Conservation (phyloP, 1,140 invertebrate genomes). For the Drosophila prosaltans region DNA sequence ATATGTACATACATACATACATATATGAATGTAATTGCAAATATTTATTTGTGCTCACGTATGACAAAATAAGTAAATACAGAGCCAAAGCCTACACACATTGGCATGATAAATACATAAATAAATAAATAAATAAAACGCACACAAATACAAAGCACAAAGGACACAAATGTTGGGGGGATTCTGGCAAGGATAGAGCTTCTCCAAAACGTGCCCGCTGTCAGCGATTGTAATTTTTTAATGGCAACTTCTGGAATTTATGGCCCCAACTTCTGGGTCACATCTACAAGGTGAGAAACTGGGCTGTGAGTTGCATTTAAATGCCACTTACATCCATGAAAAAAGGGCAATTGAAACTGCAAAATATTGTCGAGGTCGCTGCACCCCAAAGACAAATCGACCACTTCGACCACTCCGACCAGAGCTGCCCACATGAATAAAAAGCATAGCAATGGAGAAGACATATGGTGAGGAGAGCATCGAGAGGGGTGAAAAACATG, state of each 20-base stretch:
- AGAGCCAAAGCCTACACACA: conserved; percentile 24
- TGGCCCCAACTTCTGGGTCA: conserved; percentile 44
- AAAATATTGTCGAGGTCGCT: conserved; percentile 52
- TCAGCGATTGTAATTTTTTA: conserved; percentile 74
- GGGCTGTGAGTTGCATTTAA: conserved; percentile 51
- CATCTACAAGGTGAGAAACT: conserved; percentile 16
- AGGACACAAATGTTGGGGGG: not conserved
- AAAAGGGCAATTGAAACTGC: conserved; percentile 48
- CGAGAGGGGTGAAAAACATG: not conserved
- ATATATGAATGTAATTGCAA: conserved; percentile 59
- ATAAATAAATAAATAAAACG: conserved; percentile 47
- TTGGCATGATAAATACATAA: conserved; percentile 45
- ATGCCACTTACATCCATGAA: conserved; percentile 25
- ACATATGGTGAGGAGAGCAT: not conserved
- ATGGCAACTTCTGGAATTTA: conserved; percentile 71
- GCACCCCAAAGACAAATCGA: conserved; percentile 8
- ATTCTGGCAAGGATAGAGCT: conserved; percentile 14
- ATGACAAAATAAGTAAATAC: conserved; percentile 73
- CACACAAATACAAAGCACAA: conserved; percentile 1
- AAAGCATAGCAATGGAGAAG: conserved; percentile 14
- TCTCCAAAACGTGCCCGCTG: conserved; percentile 55
- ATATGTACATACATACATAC: not conserved
- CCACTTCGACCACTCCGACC: conserved; percentile 29
- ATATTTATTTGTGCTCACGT: conserved; percentile 74
- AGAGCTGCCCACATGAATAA: conserved; percentile 3